phyloP scores from a whole-genome alignment of 2,113 vertebrate species.

The Malurus melanocephalus region DNA sequence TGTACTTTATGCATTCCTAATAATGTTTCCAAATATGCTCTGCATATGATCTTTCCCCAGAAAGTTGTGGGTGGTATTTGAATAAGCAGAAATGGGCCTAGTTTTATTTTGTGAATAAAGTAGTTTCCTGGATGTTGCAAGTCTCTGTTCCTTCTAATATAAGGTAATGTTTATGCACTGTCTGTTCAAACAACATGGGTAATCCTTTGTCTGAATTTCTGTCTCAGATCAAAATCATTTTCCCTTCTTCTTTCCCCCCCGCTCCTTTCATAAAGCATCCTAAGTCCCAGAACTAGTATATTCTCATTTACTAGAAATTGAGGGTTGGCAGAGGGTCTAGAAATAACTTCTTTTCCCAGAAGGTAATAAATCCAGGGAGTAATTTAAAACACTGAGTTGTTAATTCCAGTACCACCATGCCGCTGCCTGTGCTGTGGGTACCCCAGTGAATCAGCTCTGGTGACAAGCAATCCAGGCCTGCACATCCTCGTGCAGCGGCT shows the following conservation, averaged over 20 bases:
- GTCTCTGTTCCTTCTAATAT: conserved; percentile 30
- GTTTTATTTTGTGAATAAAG: conserved; percentile 66
- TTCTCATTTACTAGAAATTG: conserved; percentile 66
- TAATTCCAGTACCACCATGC: conserved; percentile 43
- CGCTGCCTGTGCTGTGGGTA: background rate
- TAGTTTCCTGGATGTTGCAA: conserved; percentile 42
- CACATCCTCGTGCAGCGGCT: background rate
- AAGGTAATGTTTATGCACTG: conserved; percentile 51
- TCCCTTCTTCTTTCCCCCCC: background rate
- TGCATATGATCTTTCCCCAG: conserved; percentile 75
- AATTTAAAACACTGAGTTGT: conserved; percentile 43
- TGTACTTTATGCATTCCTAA: conserved; percentile 85
- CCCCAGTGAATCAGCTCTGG: background rate
- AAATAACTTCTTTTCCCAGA: conserved; percentile 66
- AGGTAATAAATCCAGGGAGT: conserved; percentile 63
- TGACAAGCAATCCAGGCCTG: background rate
- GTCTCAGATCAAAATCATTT: conserved; percentile 61
- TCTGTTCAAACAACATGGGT: conserved; percentile 48
- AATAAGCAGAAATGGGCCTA: conserved; percentile 70
- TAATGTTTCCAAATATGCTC: conserved; percentile 81
- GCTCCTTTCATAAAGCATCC: conserved; percentile 42
- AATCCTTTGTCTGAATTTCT: conserved; percentile 69
- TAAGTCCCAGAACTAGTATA: conserved; percentile 54
- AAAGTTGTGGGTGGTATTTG: conserved; percentile 80
- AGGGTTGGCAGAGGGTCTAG: conserved; percentile 59